A percentile compares a stretch with the other conserved stretches of the same genome.
These are phyloP conservation scores for Rhingia rostrata DNA, from an alignment of 2,888 invertebrate genomes.

Conservation along the genomic window DNA sequence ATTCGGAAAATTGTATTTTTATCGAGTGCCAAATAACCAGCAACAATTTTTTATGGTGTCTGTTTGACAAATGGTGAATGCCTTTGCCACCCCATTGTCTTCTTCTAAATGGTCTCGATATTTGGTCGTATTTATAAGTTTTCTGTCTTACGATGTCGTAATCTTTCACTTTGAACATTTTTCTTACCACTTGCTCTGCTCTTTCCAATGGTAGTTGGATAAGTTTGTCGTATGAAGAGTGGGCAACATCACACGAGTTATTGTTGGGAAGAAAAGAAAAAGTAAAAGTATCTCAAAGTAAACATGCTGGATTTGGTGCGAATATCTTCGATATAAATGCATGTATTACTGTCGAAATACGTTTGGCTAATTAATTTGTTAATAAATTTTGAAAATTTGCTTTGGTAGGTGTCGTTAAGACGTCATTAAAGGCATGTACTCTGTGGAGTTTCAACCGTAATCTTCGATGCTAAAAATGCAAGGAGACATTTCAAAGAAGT, in stretches of 20 bases:
- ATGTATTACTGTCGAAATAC: neutral
- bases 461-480: no score
- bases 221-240: conserved; percentile 4
- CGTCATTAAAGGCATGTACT: neutral
- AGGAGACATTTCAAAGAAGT: no score
- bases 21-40: neutral
- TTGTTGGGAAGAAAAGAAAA: conserved; percentile 16
- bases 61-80: conserved; percentile 15
- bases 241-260: conserved; percentile 23
- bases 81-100: conserved; percentile 24
- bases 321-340: neutral
- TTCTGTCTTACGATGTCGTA: conserved; percentile 20
- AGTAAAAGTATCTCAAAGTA: conserved; percentile 21
- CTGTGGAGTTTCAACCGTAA: no score
- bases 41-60: neutral
- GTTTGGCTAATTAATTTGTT: conserved; percentile 23
- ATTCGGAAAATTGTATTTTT: neutral
- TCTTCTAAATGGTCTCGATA: conserved; percentile 19
- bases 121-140: conserved; percentile 10
- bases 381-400: neutral
- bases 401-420: neutral
- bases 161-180: conserved; percentile 38
- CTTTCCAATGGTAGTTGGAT: conserved; percentile 4
- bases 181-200: conserved; percentile 1
- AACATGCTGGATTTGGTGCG: neutral